phyloP scores from a whole-genome alignment of 2,888 invertebrate genomes.

The Cotesia congregata region DNA sequence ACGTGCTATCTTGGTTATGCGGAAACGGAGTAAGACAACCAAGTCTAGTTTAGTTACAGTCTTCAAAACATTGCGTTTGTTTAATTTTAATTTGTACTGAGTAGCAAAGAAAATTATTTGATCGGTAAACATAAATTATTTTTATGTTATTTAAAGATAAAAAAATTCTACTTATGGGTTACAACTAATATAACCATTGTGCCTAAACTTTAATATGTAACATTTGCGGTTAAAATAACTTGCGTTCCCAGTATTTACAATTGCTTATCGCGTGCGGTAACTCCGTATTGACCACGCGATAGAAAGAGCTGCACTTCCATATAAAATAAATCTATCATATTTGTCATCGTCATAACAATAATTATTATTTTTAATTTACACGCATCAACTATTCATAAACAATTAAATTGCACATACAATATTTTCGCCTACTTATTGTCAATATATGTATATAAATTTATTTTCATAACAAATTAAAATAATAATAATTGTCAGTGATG shows the following conservation, averaged over 20 bases:
- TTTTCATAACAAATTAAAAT: not conserved
- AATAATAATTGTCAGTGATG: not conserved
- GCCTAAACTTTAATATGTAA: slow-evolving; percentile 1
- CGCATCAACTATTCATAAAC: not conserved
- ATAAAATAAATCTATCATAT: not conserved
- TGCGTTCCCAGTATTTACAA: slow-evolving; percentile 47
- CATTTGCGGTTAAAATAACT: slow-evolving; percentile 34
- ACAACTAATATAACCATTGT: too few relatives aligned
- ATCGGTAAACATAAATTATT: not conserved
- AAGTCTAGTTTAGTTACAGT: not conserved
- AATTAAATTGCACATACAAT: not conserved
- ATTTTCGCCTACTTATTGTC: not conserved
- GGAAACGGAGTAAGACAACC: slow-evolving; percentile 17
- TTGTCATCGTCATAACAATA: not conserved
- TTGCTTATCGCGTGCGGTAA: slow-evolving; percentile 46
- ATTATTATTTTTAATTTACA: not conserved
- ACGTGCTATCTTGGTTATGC: slow-evolving; percentile 18
- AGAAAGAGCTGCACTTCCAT: slow-evolving; percentile 1
- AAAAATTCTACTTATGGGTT: not conserved
- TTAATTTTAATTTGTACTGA: not conserved
- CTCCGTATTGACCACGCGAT: slow-evolving; percentile 4
- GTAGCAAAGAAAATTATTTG: not conserved
- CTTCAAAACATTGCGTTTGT: not conserved
- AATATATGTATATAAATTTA: not conserved
- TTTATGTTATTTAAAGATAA: slow-evolving; percentile 18